Conservation (phyloP, 2,797 vertebrate species). For the Paratrypauchen microcephalus region DNA sequence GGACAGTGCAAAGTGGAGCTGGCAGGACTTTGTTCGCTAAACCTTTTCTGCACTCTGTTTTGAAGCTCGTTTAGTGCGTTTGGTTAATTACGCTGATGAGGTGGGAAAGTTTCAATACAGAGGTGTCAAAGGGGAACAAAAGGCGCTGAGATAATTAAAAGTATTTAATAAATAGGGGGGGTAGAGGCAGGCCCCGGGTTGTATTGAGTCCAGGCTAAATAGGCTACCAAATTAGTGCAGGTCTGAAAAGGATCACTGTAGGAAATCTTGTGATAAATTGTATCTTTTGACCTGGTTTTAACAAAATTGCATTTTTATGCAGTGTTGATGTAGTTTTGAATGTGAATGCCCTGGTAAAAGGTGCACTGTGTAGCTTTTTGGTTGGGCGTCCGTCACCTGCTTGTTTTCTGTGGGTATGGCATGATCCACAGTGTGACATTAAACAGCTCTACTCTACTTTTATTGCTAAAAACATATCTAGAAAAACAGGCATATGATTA, state of each 20-base stretch:
- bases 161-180: constrained; percentile 56
- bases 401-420: no score
- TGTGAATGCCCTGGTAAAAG: neutral
- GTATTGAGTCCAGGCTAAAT: constrained; percentile 51
- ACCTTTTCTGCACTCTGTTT: constrained; percentile 54
- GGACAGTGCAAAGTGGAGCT: constrained; percentile 42
- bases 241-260: constrained; percentile 59
- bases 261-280: constrained; percentile 32
- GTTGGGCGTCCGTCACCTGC: no score
- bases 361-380: no score
- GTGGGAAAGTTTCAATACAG: constrained; percentile 47
- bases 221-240: constrained; percentile 33
- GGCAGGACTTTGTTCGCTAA: constrained; percentile 57
- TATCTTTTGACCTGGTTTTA: neutral
- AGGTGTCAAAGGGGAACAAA: constrained; percentile 60
- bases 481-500: no score
- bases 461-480: no score
- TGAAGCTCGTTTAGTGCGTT: constrained; percentile 45
- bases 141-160: constrained; percentile 65
- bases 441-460: no score
- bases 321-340: neutral
- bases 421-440: no score
- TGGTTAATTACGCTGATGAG: constrained; percentile 66
- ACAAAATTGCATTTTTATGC: neutral
- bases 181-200: constrained; percentile 10